Evolutionary conservation across 2,888 invertebrate species (phyloP), one percentile per base, ranked within the genome.

Genomic region (Aporophyla lueneburgensis): DNA sequence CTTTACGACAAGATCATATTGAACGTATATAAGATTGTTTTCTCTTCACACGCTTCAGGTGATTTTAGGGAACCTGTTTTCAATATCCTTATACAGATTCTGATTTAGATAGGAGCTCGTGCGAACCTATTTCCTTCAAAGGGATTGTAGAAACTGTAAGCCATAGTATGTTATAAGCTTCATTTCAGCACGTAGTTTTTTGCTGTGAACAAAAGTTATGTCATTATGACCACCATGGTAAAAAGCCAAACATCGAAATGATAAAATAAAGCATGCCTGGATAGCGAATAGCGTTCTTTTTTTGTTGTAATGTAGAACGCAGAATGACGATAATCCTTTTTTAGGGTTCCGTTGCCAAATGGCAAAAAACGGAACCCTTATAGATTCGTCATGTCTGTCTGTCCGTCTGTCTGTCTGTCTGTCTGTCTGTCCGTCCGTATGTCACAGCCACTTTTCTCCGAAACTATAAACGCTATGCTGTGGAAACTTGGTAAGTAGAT

Each of bases 81-180:
- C 70, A 56, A 84, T 74, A 78, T 62, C 56, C 56, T 59, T 56
- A n/a, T 77, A 61, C 67, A 83, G 74, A 81, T 81, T 72, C 33
- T 81, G 61, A 81, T 81, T 81, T 63, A 81, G 81, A 83, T 81
- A 81, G 61, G 49, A 58, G n/a, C 27, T 71, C 54, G 24, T 27
- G 70, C 16, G 24, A 49, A 72, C 59, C 27, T 62, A 59, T 61
- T 43, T 59, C 27, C 27, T 40, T 46, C 14, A 21, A 14, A 27
- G 33, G 46, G 71, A 70, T 51, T 54, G 71, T 71, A 21, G 51
- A 27, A 63, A 33, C 56, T n/a, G 12, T 56, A 21, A 27, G 71
- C 43, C 9, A 63, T n/a, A 10, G 16, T 12, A 43, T 16, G 62
- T 53, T 12, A 43, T 40, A 59, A 68, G 49, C 24, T 43, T 27